Evolutionary conservation across 1,140 invertebrate species (phyloP), one percentile per base, ranked within the genome.

Genomic region (Harlomillsia oculata): DNA sequence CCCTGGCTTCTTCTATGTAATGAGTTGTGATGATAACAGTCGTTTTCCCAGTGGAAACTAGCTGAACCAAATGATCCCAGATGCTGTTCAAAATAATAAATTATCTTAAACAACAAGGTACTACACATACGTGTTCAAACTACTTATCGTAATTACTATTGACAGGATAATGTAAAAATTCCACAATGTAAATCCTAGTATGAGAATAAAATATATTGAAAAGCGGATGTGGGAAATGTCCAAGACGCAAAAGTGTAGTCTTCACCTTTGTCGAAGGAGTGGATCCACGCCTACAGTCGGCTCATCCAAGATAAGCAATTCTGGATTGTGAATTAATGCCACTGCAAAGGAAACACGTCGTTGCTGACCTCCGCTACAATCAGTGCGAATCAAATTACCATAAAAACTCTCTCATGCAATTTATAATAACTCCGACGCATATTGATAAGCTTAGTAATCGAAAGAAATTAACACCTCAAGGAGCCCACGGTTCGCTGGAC

Each of bases 21-120:
- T 78, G 77, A 26, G 77, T 78, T 13, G 77, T 78, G 41, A 78
- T 75, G 29, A 78, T 76, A 25, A 78, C 73, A 6, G 76, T 78
- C 5, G 73, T 76, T 14, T 60, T 48, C 11, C 70, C 66, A 26
- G 63, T 67, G 59, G 60, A 65, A 39, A 75, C 69, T 21, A 79
- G 71, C 13, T 71, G 68, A 5, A 75, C 60, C 25, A 79, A 64
- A 66, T 78, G 76, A 20, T 75, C 69, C 77, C 77, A 79, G 29
- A 79, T 79, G 48, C 76, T 77, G 56, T 14, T 57, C 64, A 62
- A 59, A 54, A 44, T 50, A 56, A 57, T 21, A 36, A 46, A 39
- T 8, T 29, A 34, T 34, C 32, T 34, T n/a, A 34, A 9, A 9
- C 32, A 8, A 9, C n/a, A 8, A 34, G 8, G 8, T 34, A 9